Evolutionary conservation across 2,113 vertebrate genomes (phyloP).

Genomic region (Pandion haliaetus): DNA sequence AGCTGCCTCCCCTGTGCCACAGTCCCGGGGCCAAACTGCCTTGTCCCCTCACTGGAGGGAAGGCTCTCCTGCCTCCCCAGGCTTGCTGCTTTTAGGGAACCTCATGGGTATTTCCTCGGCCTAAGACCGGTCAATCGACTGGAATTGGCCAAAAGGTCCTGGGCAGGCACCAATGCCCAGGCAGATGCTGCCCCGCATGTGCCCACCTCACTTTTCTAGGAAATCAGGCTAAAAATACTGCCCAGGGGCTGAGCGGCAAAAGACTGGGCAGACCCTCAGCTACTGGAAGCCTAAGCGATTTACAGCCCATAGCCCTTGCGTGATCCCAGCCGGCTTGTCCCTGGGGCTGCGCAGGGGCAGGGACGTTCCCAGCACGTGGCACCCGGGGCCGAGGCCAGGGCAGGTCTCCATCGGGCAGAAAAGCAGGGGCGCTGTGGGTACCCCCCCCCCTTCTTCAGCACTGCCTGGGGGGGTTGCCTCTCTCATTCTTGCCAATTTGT

Average conservation of each 20-base stretch:
- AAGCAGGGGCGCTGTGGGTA: background rate
- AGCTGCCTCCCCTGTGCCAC: background rate
- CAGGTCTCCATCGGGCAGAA: background rate
- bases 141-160: background rate
- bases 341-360: background rate
- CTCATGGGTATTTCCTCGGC: background rate
- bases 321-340: background rate
- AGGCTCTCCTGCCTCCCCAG: background rate
- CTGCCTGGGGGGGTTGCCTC: background rate
- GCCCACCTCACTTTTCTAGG: background rate
- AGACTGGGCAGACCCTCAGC: background rate
- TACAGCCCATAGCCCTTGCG: fast-evolving
- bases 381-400: background rate
- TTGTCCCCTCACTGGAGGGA: background rate
- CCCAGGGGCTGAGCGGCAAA: background rate
- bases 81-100: background rate
- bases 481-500: background rate
- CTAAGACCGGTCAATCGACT: background rate
- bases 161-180: fast-evolving
- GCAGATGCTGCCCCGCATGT: background rate
- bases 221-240: background rate
- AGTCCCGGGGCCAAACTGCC: background rate
- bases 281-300: background rate
- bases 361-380: background rate
- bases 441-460: fast-evolving